Base-by-base conservation (phyloP, 1,140 invertebrate species). In the Psix sp. region DNA sequence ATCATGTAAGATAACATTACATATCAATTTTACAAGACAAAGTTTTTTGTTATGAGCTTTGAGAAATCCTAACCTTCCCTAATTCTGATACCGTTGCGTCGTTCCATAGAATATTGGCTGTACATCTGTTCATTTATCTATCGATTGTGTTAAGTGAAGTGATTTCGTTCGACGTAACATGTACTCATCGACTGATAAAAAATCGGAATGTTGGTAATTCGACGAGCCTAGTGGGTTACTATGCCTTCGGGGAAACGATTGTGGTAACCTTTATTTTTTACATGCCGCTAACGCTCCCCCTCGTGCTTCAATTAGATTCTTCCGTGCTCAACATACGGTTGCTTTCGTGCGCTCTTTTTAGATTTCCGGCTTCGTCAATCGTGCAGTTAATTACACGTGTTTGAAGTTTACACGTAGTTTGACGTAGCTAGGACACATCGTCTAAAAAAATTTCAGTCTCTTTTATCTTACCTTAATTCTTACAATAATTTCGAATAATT, bases 21-120 rank as follows among this genome's bases (percentile, higher is more conserved):
- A n/a, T n/a, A n/a, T n/a, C n/a, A n/a, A n/a, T n/a, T n/a, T n/a
- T n/a, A n/a, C n/a, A n/a, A n/a, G n/a, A n/a, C n/a, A n/a, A n/a
- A n/a, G n/a, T n/a, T n/a, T n/a, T n/a, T n/a, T n/a, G n/a, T n/a
- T n/a, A n/a, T n/a, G n/a, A n/a, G n/a, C n/a, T n/a, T n/a, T n/a
- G n/a, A n/a, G n/a, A n/a, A n/a, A 65, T 57, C 82, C 77, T 83
- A 82, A 83, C 82, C 82, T 82, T 70, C 51, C 73, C 31, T 77
- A 83, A 83, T 77, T 82, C 77, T 79, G 80, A 76, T 68, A 63
- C 21, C n/a, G n/a, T n/a, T n/a, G n/a, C n/a, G n/a, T n/a, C n/a
- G n/a, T n/a, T n/a, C n/a, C n/a, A n/a, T n/a, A n/a, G n/a, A n/a
- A n/a, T n/a, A n/a, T n/a, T n/a, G n/a, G n/a, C n/a, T n/a, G n/a